A percentile compares a stretch with the other conserved stretches of the same genome.
Conservation (phyloP, 2,113 vertebrate species). For the Microcebus ravelobensis region DNA sequence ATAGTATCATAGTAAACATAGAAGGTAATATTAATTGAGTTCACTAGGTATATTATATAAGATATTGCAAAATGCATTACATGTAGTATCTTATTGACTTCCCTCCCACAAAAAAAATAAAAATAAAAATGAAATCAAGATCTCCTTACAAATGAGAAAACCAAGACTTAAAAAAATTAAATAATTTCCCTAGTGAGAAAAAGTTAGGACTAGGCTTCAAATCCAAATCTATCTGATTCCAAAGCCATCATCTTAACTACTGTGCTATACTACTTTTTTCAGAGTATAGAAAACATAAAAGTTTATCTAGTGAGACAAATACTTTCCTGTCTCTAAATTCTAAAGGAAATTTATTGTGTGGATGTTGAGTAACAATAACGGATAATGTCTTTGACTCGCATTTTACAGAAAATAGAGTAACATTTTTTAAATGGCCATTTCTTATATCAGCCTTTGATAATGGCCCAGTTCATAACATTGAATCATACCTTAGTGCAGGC, state of each 20-base stretch:
- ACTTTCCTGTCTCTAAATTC: constrained; percentile 41
- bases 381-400: constrained; percentile 45
- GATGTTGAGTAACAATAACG: constrained; percentile 51
- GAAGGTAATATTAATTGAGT: background rate
- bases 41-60: background rate
- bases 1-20: background rate
- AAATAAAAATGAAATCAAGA: background rate
- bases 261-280: background rate
- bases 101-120: background rate
- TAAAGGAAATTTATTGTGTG: constrained; percentile 54
- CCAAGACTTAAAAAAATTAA: background rate
- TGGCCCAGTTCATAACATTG: background rate
- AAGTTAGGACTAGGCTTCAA: background rate
- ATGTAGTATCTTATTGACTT: background rate
- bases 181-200: background rate
- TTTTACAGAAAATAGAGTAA: constrained; percentile 60
- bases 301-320: constrained; percentile 71
- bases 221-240: background rate
- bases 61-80: background rate
- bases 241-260: constrained; percentile 3
- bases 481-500: constrained; percentile 5
- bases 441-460: constrained; percentile 44
- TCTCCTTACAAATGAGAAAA: background rate
- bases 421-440: constrained; percentile 59
- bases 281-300: constrained; percentile 57